Base-by-base conservation (phyloP, 2,797 vertebrate genomes). In the Siniperca scherzeri region DNA sequence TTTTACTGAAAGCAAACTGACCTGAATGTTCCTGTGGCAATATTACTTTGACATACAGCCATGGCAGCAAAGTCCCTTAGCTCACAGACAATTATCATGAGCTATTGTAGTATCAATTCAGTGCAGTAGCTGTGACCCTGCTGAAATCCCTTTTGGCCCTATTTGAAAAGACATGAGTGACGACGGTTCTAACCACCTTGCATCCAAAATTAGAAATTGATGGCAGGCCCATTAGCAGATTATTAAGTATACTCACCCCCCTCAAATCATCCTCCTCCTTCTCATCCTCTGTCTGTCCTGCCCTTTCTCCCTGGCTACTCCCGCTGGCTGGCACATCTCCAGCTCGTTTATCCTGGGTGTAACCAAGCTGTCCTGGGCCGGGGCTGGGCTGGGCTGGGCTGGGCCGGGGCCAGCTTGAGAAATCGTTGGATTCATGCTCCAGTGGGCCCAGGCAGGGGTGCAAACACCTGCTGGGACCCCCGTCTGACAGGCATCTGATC, bases 171-270 rank as follows among this genome's bases (percentile, higher is more conserved):
- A 84, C 74, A 76, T 90, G 82, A 93, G 71, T 89, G 87, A 92
- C 84, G 82, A 90, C 36, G 19, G 82, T 53, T 83, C 62, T 68
- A 87, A 78, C 83, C 90, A 91, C 87, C 81, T 89, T 81, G 74
- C 68, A 75, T 92, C 84, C 88, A 90, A 89, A 91, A 87, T 93
- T 92, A 90, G 83, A 91, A 87, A 87, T 90, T 91, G 85, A 91
- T 92, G 90, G 85, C 91, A 90, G 92, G 86, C 87, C 86, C 91
- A 91, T 94, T 95, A 94, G 90, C 83, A 85, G 87, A 92, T 93
- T 94, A 93, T 93, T 93, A 94, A 94, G 89, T 89, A 86, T 78
- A 86, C 79, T 85, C 86, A 82, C 78, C 89, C 78, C 73, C 84
- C 85, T 81, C 55, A 69, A 82, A 79, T 89, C 77, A 66, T 79